Evolutionary conservation across 2,113 vertebrate genomes (phyloP).

Genomic region (Colaptes auratus): DNA sequence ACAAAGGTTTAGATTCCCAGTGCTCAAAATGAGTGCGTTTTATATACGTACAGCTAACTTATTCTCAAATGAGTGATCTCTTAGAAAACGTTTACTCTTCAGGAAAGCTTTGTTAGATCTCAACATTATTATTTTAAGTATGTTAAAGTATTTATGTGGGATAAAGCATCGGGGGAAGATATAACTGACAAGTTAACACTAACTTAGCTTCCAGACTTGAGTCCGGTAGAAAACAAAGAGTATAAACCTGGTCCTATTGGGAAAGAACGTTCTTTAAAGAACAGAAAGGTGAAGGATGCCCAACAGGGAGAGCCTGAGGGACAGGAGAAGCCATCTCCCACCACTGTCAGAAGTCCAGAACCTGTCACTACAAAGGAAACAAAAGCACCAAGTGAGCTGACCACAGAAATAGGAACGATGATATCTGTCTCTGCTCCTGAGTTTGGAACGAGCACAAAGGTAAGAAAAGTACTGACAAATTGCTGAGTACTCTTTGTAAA

Average conservation of each 20-base stretch:
- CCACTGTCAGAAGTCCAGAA: constrained; percentile 81
- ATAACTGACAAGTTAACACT: constrained; percentile 54
- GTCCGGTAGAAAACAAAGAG: constrained; percentile 91
- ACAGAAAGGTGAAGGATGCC: constrained; percentile 94
- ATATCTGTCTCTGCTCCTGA: constrained; percentile 91
- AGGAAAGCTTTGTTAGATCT: not conserved
- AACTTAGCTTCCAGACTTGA: constrained; percentile 91
- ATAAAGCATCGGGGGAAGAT: not conserved
- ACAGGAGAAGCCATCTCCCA: constrained; percentile 83
- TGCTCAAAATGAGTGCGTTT: not conserved
- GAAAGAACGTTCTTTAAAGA: constrained; percentile 96
- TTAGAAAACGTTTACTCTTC: not conserved
- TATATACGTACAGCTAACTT: fast-evolving
- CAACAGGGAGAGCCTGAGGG: constrained; percentile 88
- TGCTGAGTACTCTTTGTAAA: not conserved
- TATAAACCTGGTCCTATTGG: constrained; percentile 98
- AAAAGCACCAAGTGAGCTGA: constrained; percentile 85
- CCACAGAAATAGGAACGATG: constrained; percentile 92
- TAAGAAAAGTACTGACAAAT: constrained; percentile 31
- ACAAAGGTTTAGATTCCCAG: not conserved
- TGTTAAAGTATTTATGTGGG: not conserved
- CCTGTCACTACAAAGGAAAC: constrained; percentile 84
- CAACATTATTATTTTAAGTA: not conserved
- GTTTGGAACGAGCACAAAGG: constrained; percentile 89
- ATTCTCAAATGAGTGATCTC: not conserved